phyloP scores from a whole-genome alignment of 2,797 vertebrate genomes.

The Bradypus variegatus region DNA sequence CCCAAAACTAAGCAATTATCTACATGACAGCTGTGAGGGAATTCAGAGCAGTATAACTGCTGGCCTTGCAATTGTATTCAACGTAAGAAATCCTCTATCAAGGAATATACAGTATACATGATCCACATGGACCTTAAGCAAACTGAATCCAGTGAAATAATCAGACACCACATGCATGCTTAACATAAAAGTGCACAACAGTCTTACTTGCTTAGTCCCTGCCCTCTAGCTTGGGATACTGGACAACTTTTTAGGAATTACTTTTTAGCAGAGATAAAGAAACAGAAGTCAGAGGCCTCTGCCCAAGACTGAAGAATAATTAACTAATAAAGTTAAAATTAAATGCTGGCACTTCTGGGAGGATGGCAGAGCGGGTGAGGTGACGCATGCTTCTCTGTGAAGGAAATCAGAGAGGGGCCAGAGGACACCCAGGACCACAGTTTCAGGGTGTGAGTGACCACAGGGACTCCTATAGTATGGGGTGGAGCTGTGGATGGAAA shows the following conservation, averaged over 20 bases:
- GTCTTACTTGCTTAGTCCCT: neutral
- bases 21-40: neutral
- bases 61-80: neutral
- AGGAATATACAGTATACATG: fast-evolving
- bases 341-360: neutral
- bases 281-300: neutral
- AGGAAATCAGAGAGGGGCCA: too few relatives aligned
- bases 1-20: neutral
- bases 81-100: neutral
- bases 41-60: neutral
- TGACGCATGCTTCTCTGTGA: too few relatives aligned
- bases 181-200: neutral
- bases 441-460: too few relatives aligned
- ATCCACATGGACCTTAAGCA: neutral
- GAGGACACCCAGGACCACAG: too few relatives aligned
- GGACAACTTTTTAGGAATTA: neutral
- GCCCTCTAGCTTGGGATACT: neutral
- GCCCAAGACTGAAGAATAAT: neutral
- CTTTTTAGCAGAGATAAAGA: neutral
- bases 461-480: too few relatives aligned
- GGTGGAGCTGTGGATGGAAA: too few relatives aligned
- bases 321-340: neutral
- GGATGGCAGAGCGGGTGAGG: too few relatives aligned
- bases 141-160: neutral
- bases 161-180: neutral